These are phyloP conservation scores for Popillia japonica DNA, from an alignment of 1,140 invertebrate species.

Conservation along the genomic window DNA sequence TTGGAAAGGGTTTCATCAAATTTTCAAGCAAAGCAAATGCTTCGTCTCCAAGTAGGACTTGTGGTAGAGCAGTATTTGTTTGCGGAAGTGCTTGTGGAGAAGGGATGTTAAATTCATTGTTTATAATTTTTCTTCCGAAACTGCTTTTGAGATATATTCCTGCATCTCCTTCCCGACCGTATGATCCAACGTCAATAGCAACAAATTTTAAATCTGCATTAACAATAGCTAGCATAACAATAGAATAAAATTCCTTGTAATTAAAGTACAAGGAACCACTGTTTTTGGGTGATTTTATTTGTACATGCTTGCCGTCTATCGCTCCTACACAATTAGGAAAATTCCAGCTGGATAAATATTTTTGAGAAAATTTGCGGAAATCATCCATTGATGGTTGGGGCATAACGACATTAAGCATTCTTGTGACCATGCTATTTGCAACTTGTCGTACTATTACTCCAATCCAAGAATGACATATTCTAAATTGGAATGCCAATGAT, in stretches of 20 bases:
- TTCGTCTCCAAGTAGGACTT: constrained; percentile 52
- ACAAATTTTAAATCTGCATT: constrained; percentile 62
- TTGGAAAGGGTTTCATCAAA: constrained; percentile 55
- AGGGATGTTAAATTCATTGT: constrained; percentile 11
- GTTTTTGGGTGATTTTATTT: constrained; percentile 53
- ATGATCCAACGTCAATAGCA: constrained; percentile 54
- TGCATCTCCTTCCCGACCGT: constrained; percentile 34
- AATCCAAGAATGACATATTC: constrained; percentile 37
- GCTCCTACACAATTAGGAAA: constrained; percentile 42
- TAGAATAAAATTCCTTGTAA: constrained; percentile 57
- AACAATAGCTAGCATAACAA: constrained; percentile 62
- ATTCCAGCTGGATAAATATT: constrained; percentile 42
- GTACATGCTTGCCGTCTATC: constrained; percentile 16
- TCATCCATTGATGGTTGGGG: constrained; percentile 31
- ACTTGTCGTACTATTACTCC: constrained; percentile 38
- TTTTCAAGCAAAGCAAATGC: no score
- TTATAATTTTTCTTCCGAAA: neutral
- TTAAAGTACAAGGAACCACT: constrained; percentile 58
- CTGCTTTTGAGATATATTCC: constrained; percentile 21
- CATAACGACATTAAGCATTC: constrained; percentile 38
- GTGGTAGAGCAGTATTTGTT: constrained; percentile 46
- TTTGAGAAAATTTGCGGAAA: constrained; percentile 15
- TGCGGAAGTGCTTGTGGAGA: constrained; percentile 46
- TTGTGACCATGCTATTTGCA: constrained; percentile 38
- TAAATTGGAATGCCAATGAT: constrained; percentile 44